phyloP scores from a whole-genome alignment of 1,140 invertebrate species.

The Drosophila rhopaloa region DNA sequence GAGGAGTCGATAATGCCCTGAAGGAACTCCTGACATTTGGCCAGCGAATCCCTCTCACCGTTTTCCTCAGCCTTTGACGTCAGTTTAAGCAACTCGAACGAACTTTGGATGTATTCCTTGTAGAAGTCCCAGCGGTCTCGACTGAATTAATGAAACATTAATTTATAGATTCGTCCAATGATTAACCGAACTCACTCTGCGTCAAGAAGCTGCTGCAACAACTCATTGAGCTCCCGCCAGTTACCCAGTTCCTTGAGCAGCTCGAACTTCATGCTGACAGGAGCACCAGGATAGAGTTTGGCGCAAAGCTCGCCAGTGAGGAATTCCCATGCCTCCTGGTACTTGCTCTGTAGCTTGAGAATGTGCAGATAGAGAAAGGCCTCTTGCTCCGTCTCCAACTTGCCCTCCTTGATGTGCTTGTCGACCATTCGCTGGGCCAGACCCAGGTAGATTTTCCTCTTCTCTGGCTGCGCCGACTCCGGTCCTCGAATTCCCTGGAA shows the following conservation, averaged over 20 bases:
- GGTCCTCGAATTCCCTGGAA: conserved; percentile 88
- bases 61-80: conserved; percentile 1
- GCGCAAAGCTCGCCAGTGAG: conserved; percentile 90
- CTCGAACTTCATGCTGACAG: conserved; percentile 89
- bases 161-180: background rate
- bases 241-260: conserved; percentile 90
- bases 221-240: conserved; percentile 89
- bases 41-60: conserved; percentile 82
- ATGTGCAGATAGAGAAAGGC: conserved; percentile 96
- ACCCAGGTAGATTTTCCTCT: conserved; percentile 89
- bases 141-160: conserved; percentile 79
- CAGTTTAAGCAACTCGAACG: conserved; percentile 85
- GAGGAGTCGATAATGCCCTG: conserved; percentile 85
- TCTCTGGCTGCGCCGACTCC: conserved; percentile 85
- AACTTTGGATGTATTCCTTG: conserved; percentile 89
- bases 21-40: conserved; percentile 89
- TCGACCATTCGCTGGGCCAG: conserved; percentile 94
- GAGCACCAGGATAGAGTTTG: conserved; percentile 87
- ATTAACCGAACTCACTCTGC: conserved; percentile 87
- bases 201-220: conserved; percentile 89
- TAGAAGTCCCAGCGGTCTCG: conserved; percentile 92
- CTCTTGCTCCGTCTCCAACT: conserved; percentile 97
- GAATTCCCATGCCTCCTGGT: conserved; percentile 92
- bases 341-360: conserved; percentile 93
- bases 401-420: conserved; percentile 94